Evolutionary conservation across 2,888 invertebrate genomes (phyloP).

Genomic region (Brassicogethes aeneus): DNA sequence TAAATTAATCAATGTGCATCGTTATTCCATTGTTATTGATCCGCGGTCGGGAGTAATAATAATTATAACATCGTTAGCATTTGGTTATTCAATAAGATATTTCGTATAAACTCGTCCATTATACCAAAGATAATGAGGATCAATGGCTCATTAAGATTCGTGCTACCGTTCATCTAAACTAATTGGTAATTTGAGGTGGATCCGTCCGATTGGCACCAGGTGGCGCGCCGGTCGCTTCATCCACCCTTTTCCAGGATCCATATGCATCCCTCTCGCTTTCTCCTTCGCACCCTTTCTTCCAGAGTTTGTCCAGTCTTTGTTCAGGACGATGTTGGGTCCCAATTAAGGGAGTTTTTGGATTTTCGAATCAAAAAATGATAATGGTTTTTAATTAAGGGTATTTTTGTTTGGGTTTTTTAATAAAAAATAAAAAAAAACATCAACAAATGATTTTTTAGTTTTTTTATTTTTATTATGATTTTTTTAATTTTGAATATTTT

Average conservation of each 20-base stretch:
- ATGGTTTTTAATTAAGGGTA: no score
- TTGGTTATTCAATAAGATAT: not conserved
- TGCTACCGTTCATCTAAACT: constrained; percentile 34
- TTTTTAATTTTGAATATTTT: no score
- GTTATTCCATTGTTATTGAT: not conserved
- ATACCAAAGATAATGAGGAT: constrained; percentile 28
- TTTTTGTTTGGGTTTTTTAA: no score
- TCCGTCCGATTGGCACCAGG: constrained; percentile 24
- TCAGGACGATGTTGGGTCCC: no score
- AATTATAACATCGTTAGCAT: not conserved
- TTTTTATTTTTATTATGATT: no score
- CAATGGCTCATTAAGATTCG: constrained; percentile 38
- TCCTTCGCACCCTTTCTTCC: not conserved
- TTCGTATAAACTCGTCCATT: not conserved
- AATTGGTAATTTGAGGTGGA: constrained; percentile 41
- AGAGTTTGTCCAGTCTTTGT: no score
- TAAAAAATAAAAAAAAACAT: no score
- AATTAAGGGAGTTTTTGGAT: no score
- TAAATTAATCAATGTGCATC: no score
- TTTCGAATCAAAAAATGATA: no score
- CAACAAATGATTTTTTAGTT: no score
- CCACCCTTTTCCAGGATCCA: no score
- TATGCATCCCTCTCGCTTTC: not conserved
- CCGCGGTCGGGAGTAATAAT: not conserved
- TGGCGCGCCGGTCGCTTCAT: not conserved